Conservation (phyloP, 2,888 invertebrate genomes). For the Drosophila colorata region DNA sequence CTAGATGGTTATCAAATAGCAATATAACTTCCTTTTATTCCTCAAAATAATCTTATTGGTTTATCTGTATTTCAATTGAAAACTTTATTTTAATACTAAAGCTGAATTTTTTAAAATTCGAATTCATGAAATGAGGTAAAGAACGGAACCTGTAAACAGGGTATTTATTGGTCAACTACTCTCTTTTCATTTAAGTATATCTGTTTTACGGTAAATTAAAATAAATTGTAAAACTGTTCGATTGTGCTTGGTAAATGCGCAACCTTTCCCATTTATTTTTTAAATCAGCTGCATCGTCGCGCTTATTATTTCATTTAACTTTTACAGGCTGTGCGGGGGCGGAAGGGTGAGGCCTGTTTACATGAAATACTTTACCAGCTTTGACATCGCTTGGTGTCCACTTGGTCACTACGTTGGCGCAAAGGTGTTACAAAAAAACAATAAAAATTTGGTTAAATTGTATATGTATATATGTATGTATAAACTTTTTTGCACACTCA, state of each 20-base stretch:
- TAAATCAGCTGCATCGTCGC: constrained; percentile 40
- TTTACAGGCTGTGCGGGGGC: constrained; percentile 2
- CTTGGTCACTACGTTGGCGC: constrained; percentile 55
- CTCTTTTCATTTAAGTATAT: not conserved
- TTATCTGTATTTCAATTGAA: too few relatives aligned
- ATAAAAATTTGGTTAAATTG: constrained; percentile 28
- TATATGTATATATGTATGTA: constrained; percentile 19
- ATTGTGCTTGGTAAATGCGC: constrained; percentile 33
- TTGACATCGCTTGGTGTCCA: constrained; percentile 55
- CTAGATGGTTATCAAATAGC: too few relatives aligned
- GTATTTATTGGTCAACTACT: not conserved
- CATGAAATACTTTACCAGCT: constrained; percentile 63
- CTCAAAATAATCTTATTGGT: too few relatives aligned
- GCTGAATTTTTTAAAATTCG: too few relatives aligned
- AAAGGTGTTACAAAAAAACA: constrained; percentile 37
- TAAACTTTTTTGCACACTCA: constrained; percentile 3
- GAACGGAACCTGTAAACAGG: not conserved
- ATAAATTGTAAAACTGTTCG: constrained; percentile 44
- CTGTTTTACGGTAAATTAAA: constrained; percentile 29
- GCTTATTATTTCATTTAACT: constrained; percentile 49
- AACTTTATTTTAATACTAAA: too few relatives aligned
- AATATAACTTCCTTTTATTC: too few relatives aligned
- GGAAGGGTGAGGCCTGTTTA: constrained; percentile 11
- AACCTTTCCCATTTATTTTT: constrained; percentile 36
- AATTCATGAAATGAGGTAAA: too few relatives aligned